phyloP scores from a whole-genome alignment of 1,140 invertebrate species.

The Lasaia peninsularis region DNA sequence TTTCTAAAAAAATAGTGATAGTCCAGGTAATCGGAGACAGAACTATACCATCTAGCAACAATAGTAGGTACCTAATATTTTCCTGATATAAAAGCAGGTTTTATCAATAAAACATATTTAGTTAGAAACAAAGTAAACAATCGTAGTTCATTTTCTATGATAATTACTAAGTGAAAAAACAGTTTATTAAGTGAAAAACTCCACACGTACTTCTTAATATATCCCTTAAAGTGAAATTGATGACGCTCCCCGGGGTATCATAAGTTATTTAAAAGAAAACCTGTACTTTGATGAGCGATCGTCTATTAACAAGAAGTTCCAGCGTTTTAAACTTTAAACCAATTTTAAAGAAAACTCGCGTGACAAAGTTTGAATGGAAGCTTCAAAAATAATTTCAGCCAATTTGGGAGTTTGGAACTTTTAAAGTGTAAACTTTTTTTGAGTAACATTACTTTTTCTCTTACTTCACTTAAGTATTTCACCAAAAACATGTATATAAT shows the following conservation, averaged over 20 bases:
- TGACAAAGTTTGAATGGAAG: background rate
- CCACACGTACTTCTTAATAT: too few relatives aligned
- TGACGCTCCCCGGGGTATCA: slow-evolving; percentile 30
- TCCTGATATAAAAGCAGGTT: too few relatives aligned
- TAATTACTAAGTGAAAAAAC: background rate
- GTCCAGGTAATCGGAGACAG: too few relatives aligned
- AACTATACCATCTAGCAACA: too few relatives aligned
- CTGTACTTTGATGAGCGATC: slow-evolving; percentile 38
- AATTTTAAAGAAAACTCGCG: slow-evolving; percentile 16
- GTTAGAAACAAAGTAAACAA: too few relatives aligned
- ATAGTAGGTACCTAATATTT: too few relatives aligned
- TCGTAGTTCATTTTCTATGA: too few relatives aligned
- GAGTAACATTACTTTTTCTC: background rate
- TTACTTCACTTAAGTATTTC: background rate
- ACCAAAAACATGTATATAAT: background rate
- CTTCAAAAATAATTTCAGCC: slow-evolving; percentile 25
- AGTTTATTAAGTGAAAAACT: background rate
- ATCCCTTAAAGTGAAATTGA: slow-evolving; percentile 50
- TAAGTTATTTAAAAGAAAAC: slow-evolving; percentile 27
- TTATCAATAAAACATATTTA: too few relatives aligned
- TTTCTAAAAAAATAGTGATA: too few relatives aligned
- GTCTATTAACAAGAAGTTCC: slow-evolving; percentile 21
- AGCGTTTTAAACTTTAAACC: slow-evolving; percentile 2
- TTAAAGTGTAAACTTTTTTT: background rate
- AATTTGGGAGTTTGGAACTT: background rate